Percentiles rank a stretch among this genome's conserved stretches.
These are phyloP conservation scores for Chamaea fasciata DNA, from an alignment of 2,113 vertebrate genomes.

Conservation along the genomic window DNA sequence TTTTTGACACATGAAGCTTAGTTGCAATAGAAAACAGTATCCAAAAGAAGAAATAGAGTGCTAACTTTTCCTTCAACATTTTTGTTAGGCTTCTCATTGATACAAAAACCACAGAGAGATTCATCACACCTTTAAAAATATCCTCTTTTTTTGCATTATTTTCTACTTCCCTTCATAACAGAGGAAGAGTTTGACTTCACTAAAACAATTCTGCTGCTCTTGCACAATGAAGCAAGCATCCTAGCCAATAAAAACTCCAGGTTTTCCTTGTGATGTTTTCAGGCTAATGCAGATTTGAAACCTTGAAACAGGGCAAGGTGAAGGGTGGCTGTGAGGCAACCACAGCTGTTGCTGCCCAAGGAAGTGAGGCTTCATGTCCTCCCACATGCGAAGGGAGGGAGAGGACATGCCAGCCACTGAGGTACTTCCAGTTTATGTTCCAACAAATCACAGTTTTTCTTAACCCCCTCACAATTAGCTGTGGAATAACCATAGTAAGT, in stretches of 20 bases:
- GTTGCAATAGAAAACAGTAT: neutral
- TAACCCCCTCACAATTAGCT: neutral
- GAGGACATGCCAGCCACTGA: neutral
- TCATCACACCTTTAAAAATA: neutral
- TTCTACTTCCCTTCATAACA: neutral
- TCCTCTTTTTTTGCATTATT: neutral
- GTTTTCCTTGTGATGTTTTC: neutral
- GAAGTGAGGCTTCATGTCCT: neutral
- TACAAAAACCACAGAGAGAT: neutral
- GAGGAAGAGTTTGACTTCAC: neutral
- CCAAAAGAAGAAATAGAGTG: neutral
- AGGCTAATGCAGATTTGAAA: neutral
- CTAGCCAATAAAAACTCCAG: neutral
- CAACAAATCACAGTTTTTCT: neutral
- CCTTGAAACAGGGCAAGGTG: no score
- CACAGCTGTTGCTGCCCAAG: accelerated
- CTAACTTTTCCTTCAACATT: neutral
- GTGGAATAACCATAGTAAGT: neutral
- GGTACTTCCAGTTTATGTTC: neutral
- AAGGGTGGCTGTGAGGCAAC: accelerated
- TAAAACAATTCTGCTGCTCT: neutral
- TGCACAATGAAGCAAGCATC: neutral
- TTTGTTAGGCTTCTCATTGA: neutral
- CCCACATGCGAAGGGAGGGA: accelerated
- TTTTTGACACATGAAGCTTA: neutral